Base-by-base conservation (phyloP, 1,140 invertebrate genomes). In the Theocolax elegans region DNA sequence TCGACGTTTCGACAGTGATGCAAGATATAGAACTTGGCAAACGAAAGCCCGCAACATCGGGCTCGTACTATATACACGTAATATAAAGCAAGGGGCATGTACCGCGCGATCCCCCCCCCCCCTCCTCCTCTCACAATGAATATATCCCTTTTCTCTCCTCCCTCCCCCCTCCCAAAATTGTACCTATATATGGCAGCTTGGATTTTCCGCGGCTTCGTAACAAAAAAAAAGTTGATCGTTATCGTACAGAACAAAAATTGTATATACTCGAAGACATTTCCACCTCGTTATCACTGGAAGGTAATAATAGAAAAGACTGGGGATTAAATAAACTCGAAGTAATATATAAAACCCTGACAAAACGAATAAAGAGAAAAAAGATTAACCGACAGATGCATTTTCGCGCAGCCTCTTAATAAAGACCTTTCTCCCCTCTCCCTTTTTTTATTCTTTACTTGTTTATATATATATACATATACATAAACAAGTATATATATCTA, bases 381-480 rank as follows among this genome's bases (percentile, higher is more conserved):
- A 54, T 46, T 25, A 35, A 25, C 35, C 19, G 53, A 21, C 25
- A 64, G 46, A 58, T 31, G 44, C 46, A 40, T 68, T 60, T 44
- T 27, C 25, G 21, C 25, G 15, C 10, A 15, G 25, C 1, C n/a
- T 60, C 25, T 63, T 49, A 31, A 48, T 48, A 62, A 49, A 63
- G 60, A 63, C 27, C 42, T 35, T 51, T 51, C 23, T 51, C 19
- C 23, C n/a, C 17, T n/a, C n/a, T n/a, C n/a, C 25, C 17, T 38
- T 12, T 38, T 56, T 21, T 56, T 38, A 21, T 38, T 38, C 3
- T 53, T 23, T 23, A 7, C 1, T 53, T 21, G 13, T 56, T 25
- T 31, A 42, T 42, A 49, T 51, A 51, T 27, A 51, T 51, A 27
- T 51, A 51, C 27, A 51, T 48, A 48, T 48, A 48, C 21, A 19